phyloP scores from a whole-genome alignment of 2,888 invertebrate genomes.

The Cheilosia vernalis region DNA sequence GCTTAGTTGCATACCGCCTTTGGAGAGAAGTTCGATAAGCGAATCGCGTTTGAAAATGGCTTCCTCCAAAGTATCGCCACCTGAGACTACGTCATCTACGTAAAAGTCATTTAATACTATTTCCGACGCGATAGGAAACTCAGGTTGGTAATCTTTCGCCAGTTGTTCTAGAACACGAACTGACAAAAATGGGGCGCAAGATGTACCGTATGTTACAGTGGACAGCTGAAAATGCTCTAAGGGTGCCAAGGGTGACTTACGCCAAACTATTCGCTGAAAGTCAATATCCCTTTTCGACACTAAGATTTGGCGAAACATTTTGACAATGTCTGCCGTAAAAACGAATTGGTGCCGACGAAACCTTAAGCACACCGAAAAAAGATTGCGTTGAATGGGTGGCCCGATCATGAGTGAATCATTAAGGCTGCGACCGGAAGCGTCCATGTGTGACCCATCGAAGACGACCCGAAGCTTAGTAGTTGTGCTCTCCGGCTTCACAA shows the following conservation, averaged over 20 bases:
- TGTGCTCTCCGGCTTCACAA: slow-evolving; percentile 7
- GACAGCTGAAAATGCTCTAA: neutral
- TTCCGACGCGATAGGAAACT: too few relatives aligned
- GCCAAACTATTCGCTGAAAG: neutral
- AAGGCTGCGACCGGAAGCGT: neutral
- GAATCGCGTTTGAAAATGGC: neutral
- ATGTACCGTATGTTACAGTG: too few relatives aligned
- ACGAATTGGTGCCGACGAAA: slow-evolving; percentile 16
- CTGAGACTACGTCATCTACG: neutral
- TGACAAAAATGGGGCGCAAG: too few relatives aligned
- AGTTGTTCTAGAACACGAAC: too few relatives aligned
- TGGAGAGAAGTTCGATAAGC: neutral
- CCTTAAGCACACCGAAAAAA: neutral
- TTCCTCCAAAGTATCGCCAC: neutral
- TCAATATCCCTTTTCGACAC: neutral
- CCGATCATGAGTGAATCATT: neutral
- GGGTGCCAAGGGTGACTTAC: neutral
- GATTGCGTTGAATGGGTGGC: neutral
- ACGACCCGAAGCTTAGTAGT: neutral
- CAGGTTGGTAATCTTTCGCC: too few relatives aligned
- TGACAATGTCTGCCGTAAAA: neutral
- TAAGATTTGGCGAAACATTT: neutral
- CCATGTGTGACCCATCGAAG: neutral
- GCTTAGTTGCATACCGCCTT: too few relatives aligned
- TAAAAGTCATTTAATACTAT: too few relatives aligned